These are phyloP conservation scores for Cheirogaleus medius DNA, from an alignment of 2,113 vertebrate genomes.

Conservation along the genomic window DNA sequence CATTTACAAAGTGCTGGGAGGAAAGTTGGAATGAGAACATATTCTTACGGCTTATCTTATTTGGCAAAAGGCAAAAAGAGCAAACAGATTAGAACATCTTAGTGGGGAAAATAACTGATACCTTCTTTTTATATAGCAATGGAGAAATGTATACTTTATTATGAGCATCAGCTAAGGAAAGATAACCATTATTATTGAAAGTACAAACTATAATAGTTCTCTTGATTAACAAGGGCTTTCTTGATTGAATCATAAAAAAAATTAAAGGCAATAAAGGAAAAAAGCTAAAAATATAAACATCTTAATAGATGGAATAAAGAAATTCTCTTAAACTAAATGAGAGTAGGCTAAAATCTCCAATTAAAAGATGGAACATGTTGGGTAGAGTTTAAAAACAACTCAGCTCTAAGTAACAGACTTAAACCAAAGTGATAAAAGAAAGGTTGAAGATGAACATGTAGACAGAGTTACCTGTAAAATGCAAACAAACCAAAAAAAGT, in stretches of 20 bases:
- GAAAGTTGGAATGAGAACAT: not conserved
- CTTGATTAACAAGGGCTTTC: not conserved
- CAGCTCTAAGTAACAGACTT: not conserved
- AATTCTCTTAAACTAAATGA: not conserved
- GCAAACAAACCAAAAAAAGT: not conserved
- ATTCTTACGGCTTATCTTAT: not conserved
- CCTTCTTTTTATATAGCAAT: not conserved
- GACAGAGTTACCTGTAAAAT: not conserved
- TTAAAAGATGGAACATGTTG: not conserved
- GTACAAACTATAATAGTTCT: not conserved
- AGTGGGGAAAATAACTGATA: not conserved
- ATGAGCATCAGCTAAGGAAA: not conserved
- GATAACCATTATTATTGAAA: not conserved
- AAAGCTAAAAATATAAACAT: not conserved
- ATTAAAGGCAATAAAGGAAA: not conserved
- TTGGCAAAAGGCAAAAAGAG: not conserved
- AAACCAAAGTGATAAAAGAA: not conserved
- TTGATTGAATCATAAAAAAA: not conserved
- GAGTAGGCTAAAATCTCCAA: not conserved
- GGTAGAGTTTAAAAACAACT: not conserved
- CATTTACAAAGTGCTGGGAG: not conserved
- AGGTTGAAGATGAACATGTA: not conserved
- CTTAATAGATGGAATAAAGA: not conserved
- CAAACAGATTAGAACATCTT: not conserved
- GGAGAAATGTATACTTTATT: not conserved